Conservation (phyloP, 2,797 vertebrate genomes). For the Ataeniobius toweri region DNA sequence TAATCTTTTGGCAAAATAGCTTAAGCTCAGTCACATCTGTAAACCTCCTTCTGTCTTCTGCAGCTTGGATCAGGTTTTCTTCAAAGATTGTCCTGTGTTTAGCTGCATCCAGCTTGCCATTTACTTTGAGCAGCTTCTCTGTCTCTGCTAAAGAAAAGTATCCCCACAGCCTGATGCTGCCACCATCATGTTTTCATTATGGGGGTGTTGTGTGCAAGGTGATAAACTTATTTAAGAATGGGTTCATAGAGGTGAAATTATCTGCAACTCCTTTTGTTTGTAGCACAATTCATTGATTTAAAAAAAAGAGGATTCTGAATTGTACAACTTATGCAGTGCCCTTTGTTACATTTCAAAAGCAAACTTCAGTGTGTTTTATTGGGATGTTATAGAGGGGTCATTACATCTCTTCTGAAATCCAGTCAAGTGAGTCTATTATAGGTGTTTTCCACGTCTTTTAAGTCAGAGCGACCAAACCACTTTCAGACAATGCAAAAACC, state of each 20-base stretch:
- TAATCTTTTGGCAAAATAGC: neutral
- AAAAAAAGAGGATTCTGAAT: neutral
- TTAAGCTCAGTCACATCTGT: neutral
- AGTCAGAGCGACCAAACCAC: neutral
- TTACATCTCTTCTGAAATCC: neutral
- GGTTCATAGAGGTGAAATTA: slow-evolving; percentile 5
- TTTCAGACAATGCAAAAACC: neutral
- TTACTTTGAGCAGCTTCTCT: neutral
- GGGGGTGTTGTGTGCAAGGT: neutral
- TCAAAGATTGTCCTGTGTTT: neutral
- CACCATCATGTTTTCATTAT: neutral
- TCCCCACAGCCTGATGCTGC: neutral
- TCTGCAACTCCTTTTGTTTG: neutral
- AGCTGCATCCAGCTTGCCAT: neutral
- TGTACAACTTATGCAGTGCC: neutral
- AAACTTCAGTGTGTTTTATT: neutral
- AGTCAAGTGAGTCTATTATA: neutral
- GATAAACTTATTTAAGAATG: neutral
- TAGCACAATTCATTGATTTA: slow-evolving; percentile 10
- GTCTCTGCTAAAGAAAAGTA: neutral
- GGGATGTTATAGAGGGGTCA: neutral
- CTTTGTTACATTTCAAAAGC: neutral
- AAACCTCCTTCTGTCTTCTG: neutral
- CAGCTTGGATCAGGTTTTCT: neutral
- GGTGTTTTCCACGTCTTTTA: neutral